Percentiles rank a stretch among this genome's conserved stretches.
These are phyloP conservation scores for Drosophila mauritiana DNA, from an alignment of 1,140 invertebrate genomes.

Conservation along the genomic window DNA sequence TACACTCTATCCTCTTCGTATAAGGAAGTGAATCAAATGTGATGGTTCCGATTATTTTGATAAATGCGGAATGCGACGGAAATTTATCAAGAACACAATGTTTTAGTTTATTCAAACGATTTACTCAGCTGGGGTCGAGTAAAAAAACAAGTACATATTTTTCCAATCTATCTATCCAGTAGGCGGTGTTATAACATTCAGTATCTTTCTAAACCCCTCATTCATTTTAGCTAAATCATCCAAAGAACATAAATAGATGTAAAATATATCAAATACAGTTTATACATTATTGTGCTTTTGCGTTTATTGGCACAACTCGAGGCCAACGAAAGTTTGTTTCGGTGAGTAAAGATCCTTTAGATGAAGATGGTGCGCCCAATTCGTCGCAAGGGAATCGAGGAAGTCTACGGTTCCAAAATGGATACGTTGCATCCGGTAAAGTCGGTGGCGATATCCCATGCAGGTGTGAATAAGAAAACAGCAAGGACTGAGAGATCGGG, in stretches of 20 bases:
- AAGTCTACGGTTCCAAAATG: constrained; percentile 70
- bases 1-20: background rate
- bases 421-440: constrained; percentile 57
- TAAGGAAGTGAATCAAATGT: background rate
- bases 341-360: background rate
- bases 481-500: constrained; percentile 16
- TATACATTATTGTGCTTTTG: constrained; percentile 46
- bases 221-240: constrained; percentile 46
- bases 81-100: background rate
- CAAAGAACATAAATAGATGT: constrained; percentile 56
- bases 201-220: background rate
- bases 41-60: background rate
- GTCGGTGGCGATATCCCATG: constrained; percentile 26
- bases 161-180: constrained; percentile 3
- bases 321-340: background rate
- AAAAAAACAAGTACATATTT: background rate
- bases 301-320: constrained; percentile 27
- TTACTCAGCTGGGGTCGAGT: background rate
- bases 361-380: constrained; percentile 63
- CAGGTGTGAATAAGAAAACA: constrained; percentile 47
- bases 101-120: background rate
- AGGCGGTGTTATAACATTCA: constrained; percentile 1
- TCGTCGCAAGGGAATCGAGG: constrained; percentile 72
- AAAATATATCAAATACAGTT: constrained; percentile 52
- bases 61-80: background rate